Evolutionary conservation across 2,888 invertebrate species (phyloP).

Genomic region (Ernsta delagoae): DNA sequence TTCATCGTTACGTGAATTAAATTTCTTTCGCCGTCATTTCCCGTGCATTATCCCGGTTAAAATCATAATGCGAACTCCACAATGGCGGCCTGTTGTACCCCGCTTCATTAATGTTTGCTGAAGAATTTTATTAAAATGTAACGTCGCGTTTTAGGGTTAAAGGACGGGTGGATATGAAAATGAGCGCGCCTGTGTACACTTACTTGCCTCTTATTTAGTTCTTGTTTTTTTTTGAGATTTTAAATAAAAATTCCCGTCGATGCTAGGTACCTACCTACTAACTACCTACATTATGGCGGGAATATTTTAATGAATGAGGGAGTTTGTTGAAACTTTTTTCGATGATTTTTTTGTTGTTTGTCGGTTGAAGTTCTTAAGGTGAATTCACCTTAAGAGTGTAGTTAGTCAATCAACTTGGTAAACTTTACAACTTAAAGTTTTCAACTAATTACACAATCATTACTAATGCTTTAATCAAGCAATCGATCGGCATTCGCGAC

Average conservation of each 20-base stretch:
- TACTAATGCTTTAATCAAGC: too few relatives aligned
- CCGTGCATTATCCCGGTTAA: conserved; percentile 83
- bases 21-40: conserved; percentile 85
- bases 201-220: conserved; percentile 30
- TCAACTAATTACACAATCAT: too few relatives aligned
- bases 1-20: conserved; percentile 84
- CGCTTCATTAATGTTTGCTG: conserved; percentile 80
- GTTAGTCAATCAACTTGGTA: too few relatives aligned
- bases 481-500: too few relatives aligned
- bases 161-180: conserved; percentile 41
- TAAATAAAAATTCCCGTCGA: conserved; percentile 17
- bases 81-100: conserved; percentile 74
- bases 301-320: background rate
- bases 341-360: too few relatives aligned
- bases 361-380: too few relatives aligned
- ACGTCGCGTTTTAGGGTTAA: conserved; percentile 70
- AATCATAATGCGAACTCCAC: conserved; percentile 78
- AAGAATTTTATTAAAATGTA: conserved; percentile 84
- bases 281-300: background rate
- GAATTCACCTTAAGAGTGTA: too few relatives aligned
- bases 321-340: too few relatives aligned
- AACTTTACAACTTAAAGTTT: too few relatives aligned
- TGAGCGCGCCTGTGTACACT: conserved; percentile 34
- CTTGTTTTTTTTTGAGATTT: conserved; percentile 23
- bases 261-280: background rate